Base-by-base conservation (phyloP, 2,113 vertebrate genomes). In the Nyctereutes procyonoides region DNA sequence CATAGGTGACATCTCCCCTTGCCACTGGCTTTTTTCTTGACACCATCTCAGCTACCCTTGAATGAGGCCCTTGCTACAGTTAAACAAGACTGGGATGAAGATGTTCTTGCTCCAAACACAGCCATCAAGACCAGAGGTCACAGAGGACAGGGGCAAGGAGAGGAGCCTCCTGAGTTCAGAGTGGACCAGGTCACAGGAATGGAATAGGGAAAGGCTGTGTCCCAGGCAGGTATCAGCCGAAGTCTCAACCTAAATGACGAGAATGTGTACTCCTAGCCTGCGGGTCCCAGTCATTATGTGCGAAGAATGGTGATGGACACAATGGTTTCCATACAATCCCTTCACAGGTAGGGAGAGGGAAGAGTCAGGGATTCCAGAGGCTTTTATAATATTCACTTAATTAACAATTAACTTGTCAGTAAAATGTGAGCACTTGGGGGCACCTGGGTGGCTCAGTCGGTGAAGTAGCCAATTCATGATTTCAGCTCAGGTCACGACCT, bases 151-250 rank as follows among this genome's bases (percentile, higher is more conserved):
- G 9, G 26, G 65, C 22, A 35, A 30, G 15, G 28, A 63, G 30
- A 32, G 48, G 76, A 60, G 8, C 11, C 1, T 35, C 32, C 84
- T 43, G 24, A 58, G 38, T 87, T 86, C 63, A 79, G 26, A 28
- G 43, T 0, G 4, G 19, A 71, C 10, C 35, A 53, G n/a, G 32
- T n/a, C 38, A 65, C 28, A 28, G 48, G 43, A 77, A 30, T 1
- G 3, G 11, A n/a, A 14, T 3, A 69, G 43, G 73, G 19, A 77
- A 81, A 96, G 60, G 1, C 30, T 20, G n/a, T 62, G 19, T n/a
- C 48, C 43, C 17, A 16, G 20, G 5, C 4, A 12, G 0, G 11
- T 6, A 0, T 48, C 80, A 38, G 67, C 17, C 48, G 1, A 20
- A 43, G 56, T 73, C 62, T 84, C 43, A 53, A 3, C 58, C 62